phyloP scores from a whole-genome alignment of 2,113 vertebrate genomes.

The Calidris pygmaea region DNA sequence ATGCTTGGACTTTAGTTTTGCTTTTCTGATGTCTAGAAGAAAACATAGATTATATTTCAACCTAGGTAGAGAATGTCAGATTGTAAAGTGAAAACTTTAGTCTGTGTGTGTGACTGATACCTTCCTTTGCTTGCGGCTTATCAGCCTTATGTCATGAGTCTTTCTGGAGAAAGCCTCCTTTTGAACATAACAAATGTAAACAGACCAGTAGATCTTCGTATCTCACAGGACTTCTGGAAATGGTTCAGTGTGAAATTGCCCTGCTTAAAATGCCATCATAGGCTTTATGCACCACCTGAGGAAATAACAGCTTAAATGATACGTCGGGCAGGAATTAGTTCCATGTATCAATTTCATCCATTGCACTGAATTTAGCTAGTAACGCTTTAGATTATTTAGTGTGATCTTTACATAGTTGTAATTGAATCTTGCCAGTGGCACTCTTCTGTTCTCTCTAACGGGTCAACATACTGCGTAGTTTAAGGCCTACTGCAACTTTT shows the following conservation, averaged over 20 bases:
- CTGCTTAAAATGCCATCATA: background rate
- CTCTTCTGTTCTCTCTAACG: background rate
- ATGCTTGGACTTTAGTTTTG: background rate
- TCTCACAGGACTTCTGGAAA: background rate
- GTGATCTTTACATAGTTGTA: background rate
- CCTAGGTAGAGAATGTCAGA: background rate
- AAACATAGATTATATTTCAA: slow-evolving; percentile 13
- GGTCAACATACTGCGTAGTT: background rate
- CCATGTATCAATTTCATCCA: background rate
- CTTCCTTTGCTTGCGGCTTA: background rate
- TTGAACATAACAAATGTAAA: background rate
- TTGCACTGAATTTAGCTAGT: background rate
- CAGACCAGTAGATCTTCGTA: background rate
- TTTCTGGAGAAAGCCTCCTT: background rate
- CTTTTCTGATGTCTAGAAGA: slow-evolving; percentile 11
- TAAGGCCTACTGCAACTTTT: background rate
- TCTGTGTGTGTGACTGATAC: background rate
- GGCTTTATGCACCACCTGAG: background rate
- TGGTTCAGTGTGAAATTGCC: slow-evolving; percentile 1
- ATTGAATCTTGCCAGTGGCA: background rate
- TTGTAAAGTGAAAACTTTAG: background rate
- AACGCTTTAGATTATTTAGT: background rate
- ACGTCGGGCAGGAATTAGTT: background rate
- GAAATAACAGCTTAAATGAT: background rate
- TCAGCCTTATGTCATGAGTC: background rate